Base-by-base conservation (phyloP, 1,140 invertebrate species). In the Manduca sexta region DNA sequence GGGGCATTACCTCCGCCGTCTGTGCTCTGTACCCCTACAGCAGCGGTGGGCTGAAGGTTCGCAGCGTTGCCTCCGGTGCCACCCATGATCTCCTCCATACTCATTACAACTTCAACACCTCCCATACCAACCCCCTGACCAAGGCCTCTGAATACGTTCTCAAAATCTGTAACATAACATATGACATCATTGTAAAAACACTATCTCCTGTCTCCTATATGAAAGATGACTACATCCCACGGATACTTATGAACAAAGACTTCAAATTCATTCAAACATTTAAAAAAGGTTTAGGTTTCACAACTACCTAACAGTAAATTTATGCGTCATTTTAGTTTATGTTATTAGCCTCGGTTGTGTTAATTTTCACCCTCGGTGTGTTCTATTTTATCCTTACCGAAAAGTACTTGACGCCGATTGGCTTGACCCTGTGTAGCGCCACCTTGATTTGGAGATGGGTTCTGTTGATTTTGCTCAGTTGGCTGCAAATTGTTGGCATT, bases 91-190 rank as follows among this genome's bases (percentile, higher is more conserved):
- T 74, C 75, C 35, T 72, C 70, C 63, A 75, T 64, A 41, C 66
- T 72, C 65, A 80, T 69, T 0, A 77, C 60, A 0, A 79, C 66
- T 35, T 77, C 76, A 2, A 80, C 67, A 2, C 68, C 69, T 7
- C 60, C 57, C n/a, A 70, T 34, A n/a, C 51, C 37, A 11, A 56
- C 68, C 16, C 34, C 46, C 39, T 69, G 65, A 15, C 58, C 56
- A 50, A 76, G 43, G 31, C 61, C 68, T 18, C 72, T 59, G 21
- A 80, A 66, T 13, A 75, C 45, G 52, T 71, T 73, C 45, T 74
- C 75, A 49, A 77, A 64, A 57, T 80, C 76, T 77, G 60, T 26
- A 54, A 64, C 45, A 60, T 59, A 60, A 41, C 21, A 10, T 14
- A 7, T 12, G 5, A 2, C 5, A 12, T n/a, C 33, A 49, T 5